These are phyloP conservation scores for Lepus oiostolus DNA, from an alignment of 2,797 vertebrate genomes.

Conservation along the genomic window DNA sequence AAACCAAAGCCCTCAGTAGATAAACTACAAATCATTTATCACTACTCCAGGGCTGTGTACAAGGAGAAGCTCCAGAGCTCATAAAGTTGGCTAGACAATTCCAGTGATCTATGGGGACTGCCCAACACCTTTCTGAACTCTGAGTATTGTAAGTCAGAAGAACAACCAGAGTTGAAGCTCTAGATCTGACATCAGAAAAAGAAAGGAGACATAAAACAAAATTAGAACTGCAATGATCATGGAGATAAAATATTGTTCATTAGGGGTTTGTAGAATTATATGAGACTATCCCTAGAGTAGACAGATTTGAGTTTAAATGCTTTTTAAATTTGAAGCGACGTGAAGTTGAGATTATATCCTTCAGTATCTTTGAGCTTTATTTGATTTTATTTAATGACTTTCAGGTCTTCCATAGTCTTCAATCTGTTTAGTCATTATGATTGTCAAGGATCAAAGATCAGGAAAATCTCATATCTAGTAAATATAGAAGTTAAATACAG, in stretches of 20 bases:
- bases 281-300: neutral
- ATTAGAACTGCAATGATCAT: constrained; percentile 21
- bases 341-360: neutral
- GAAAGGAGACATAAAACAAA: constrained; percentile 59
- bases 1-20: constrained; percentile 73
- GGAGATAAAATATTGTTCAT: constrained; percentile 57
- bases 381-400: constrained; percentile 33
- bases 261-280: constrained; percentile 49
- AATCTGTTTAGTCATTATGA: neutral
- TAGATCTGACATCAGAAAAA: neutral
- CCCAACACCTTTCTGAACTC: constrained; percentile 68
- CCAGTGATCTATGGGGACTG: constrained; percentile 68
- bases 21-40: constrained; percentile 74
- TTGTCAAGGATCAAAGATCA: neutral
- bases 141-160: constrained; percentile 54
- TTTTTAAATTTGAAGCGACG: neutral
- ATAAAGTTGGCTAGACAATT: constrained; percentile 65
- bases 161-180: constrained; percentile 47
- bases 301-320: constrained; percentile 30
- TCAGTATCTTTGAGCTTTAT: constrained; percentile 42
- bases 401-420: neutral
- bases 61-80: constrained; percentile 44
- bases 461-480: neutral
- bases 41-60: constrained; percentile 14
- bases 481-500: constrained; percentile 54